Base-by-base conservation (phyloP, 2,113 vertebrate genomes). In the Lonchura striata region DNA sequence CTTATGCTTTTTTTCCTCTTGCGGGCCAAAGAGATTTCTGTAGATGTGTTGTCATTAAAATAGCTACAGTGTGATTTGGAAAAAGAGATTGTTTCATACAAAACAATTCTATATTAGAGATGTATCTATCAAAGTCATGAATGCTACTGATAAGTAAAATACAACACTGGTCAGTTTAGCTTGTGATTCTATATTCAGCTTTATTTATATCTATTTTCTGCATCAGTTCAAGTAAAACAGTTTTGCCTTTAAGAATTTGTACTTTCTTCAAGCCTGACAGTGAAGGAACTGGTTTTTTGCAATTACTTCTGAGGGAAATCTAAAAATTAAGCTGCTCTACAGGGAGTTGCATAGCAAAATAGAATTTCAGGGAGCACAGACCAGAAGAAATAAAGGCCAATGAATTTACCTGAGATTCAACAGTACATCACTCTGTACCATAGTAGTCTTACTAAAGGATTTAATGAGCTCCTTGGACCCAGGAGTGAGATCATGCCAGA, bases 81-180 rank as follows among this genome's bases (percentile, higher is more conserved):
- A 84, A 92, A 92, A 64, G 72, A 91, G 92, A 96, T 82, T 82
- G 37, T 90, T 97, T 95, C 42, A 33, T 52, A 44, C 41, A 94
- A 96, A 94, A n/a, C 24, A 37, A 70, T 53, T 94, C 88, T 56
- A 24, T 88, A 25, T 91, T 80, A 84, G 60, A 72, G 78, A 79
- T 37, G 11, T 44, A 64, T 39, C 47, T 59, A 10, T 53, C 82
- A 72, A 86, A 92, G 53, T 86, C 68, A 33, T 83, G 83, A 82
- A 92, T 85, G 68, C 60, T 91, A 60, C 46, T 91, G 49, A 92
- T 53, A 90, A 81, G 42, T 54, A 65, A 92, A 96, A 59, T 44
- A 42, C 18, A 61, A 6, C 25, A 35, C 8, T 81, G 31, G 11
- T n/a, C 35, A 46, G 17, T 88, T 84, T 60, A 52, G 17, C 24